These are phyloP conservation scores for Casuarius casuarius DNA, from an alignment of 2,113 vertebrate species.

Conservation along the genomic window DNA sequence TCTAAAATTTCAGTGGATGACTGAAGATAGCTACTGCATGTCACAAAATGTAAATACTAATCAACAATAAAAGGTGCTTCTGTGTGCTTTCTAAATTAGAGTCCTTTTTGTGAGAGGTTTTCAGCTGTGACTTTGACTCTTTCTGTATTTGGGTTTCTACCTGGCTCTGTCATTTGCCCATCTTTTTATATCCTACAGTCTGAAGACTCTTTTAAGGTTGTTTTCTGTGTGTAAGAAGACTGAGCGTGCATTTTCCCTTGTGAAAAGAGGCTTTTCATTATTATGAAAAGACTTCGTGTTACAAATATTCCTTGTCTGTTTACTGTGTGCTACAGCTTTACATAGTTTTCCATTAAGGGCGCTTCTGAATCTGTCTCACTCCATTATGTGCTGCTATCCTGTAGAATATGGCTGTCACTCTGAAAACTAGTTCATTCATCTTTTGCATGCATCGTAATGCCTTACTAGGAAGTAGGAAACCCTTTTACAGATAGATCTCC, in stretches of 20 bases:
- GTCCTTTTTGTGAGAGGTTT: background rate
- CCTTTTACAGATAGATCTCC: background rate
- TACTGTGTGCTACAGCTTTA: background rate
- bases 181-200: background rate
- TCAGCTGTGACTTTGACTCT: background rate
- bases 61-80: background rate
- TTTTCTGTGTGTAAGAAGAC: background rate
- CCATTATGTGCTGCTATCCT: background rate
- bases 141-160: background rate
- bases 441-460: background rate
- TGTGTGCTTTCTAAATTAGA: background rate
- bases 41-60: background rate
- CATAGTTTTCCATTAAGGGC: background rate
- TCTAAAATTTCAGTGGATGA: background rate
- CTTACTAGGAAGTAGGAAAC: background rate
- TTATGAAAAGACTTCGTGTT: background rate
- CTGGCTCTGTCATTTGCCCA: background rate
- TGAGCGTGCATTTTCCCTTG: background rate
- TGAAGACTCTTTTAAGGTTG: background rate
- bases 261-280: background rate
- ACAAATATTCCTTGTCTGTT: background rate
- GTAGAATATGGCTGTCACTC: rapidly evolving
- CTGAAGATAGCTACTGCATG: background rate
- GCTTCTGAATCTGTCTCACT: background rate
- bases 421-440: background rate